Evolutionary conservation across 1,140 invertebrate species (phyloP).

Genomic region (Anastrepha ludens): DNA sequence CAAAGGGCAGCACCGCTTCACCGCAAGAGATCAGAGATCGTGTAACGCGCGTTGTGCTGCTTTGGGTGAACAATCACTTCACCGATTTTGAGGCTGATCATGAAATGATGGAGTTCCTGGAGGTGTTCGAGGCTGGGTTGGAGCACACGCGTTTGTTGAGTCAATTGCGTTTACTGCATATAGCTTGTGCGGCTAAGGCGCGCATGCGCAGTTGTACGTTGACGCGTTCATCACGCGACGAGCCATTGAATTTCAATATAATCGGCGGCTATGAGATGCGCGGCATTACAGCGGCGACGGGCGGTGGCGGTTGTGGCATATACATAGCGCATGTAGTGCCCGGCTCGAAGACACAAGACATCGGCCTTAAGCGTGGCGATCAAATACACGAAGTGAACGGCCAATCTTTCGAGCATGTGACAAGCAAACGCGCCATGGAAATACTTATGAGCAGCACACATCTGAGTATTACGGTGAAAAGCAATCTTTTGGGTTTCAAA

Average conservation of each 20-base stretch:
- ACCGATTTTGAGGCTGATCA: slow-evolving; percentile 98
- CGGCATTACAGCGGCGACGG: slow-evolving; percentile 66
- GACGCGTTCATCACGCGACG: slow-evolving; percentile 91
- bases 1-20: slow-evolving; percentile 59
- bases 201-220: slow-evolving; percentile 92
- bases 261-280: slow-evolving; percentile 92
- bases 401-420: slow-evolving; percentile 94
- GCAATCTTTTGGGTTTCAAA: slow-evolving; percentile 90
- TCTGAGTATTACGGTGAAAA: slow-evolving; percentile 96
- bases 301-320: slow-evolving; percentile 87
- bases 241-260: slow-evolving; percentile 94
- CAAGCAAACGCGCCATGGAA: slow-evolving; percentile 91
- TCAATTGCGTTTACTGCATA: slow-evolving; percentile 89
- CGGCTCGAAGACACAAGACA: slow-evolving; percentile 94
- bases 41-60: slow-evolving; percentile 94
- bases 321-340: slow-evolving; percentile 96
- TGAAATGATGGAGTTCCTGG: slow-evolving; percentile 97
- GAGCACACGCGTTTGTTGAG: slow-evolving; percentile 90
- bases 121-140: slow-evolving; percentile 91
- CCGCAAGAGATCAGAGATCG: slow-evolving; percentile 81
- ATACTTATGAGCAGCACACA: slow-evolving; percentile 95
- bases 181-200: slow-evolving; percentile 97
- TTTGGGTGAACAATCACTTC: slow-evolving; percentile 99
- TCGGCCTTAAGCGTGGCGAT: slow-evolving; percentile 97
- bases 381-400: slow-evolving; percentile 98